A percentile compares a stretch with the other conserved stretches of the same genome.
phyloP scores from a whole-genome alignment of 2,888 invertebrate species.

The Eudasyphora cyanicolor region DNA sequence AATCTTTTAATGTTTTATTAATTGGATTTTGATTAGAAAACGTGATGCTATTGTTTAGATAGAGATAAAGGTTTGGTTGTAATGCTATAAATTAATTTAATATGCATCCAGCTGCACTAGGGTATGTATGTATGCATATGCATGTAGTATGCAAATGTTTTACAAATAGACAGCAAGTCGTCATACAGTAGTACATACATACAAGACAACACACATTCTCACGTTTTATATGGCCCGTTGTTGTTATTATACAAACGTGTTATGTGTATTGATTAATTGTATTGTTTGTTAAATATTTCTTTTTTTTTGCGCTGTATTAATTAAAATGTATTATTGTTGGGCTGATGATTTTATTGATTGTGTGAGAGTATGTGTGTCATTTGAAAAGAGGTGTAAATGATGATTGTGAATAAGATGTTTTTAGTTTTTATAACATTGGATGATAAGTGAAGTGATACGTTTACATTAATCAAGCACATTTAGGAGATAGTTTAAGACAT shows the following conservation, averaged over 20 bases:
- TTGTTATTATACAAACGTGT: constrained; percentile 53
- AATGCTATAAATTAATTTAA: constrained; percentile 38
- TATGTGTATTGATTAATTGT: constrained; percentile 52
- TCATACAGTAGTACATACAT: background rate
- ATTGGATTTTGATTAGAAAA: background rate
- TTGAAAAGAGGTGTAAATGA: constrained; percentile 19
- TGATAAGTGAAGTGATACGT: constrained; percentile 2
- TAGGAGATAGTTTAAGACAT: background rate
- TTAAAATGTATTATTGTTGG: constrained; percentile 50
- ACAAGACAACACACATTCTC: background rate
- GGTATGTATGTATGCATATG: background rate
- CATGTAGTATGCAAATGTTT: background rate
- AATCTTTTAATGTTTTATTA: constrained; percentile 14
- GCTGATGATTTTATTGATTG: background rate
- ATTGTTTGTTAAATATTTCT: constrained; percentile 49
- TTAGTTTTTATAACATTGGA: background rate
- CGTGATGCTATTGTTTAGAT: constrained; percentile 16
- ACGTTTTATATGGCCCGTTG: constrained; percentile 34
- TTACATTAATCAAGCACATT: background rate
- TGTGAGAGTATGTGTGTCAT: constrained; percentile 7
- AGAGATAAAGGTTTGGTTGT: constrained; percentile 41
- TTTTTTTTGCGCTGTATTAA: constrained; percentile 24
- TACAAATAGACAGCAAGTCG: background rate
- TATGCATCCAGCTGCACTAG: constrained; percentile 53
- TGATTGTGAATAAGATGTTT: background rate